A percentile compares a stretch with the other conserved stretches of the same genome.
phyloP scores from a whole-genome alignment of 2,113 vertebrate species.

The Pollimyrus isidori region DNA sequence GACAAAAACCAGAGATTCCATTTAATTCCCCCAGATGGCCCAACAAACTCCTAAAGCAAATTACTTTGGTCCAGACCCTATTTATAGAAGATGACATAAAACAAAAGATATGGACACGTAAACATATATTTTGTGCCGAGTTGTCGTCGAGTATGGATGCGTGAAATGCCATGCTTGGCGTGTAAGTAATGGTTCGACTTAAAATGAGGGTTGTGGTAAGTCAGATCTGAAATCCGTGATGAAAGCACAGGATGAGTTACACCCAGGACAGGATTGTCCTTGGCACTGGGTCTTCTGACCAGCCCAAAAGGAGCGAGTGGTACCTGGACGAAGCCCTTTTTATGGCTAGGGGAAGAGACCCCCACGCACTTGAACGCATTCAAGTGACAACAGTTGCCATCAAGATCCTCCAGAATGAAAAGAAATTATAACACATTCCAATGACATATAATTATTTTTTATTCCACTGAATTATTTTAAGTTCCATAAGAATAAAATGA shows the following conservation, averaged over 20 bases:
- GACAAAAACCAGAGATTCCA: constrained; percentile 21
- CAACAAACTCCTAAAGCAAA: constrained; percentile 1
- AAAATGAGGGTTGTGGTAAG: neutral
- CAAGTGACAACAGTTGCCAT: neutral
- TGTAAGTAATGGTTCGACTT: neutral
- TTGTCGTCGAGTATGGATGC: neutral
- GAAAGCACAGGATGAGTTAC: neutral
- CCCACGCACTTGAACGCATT: neutral
- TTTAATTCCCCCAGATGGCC: constrained; percentile 22
- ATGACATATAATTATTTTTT: neutral
- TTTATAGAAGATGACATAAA: constrained; percentile 9
- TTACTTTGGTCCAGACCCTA: neutral
- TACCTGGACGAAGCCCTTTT: neutral
- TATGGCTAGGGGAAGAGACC: neutral
- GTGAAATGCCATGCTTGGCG: neutral
- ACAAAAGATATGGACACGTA: neutral
- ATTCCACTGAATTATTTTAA: neutral
- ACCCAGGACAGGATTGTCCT: neutral
- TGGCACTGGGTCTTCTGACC: neutral
- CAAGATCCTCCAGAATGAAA: neutral
- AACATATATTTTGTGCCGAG: neutral
- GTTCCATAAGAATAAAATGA: neutral
- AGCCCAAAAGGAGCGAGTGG: neutral
- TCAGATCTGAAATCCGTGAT: neutral
- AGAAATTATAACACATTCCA: neutral